These are phyloP conservation scores for Candoia aspera DNA, from an alignment of 2,113 vertebrate species.

Conservation along the genomic window DNA sequence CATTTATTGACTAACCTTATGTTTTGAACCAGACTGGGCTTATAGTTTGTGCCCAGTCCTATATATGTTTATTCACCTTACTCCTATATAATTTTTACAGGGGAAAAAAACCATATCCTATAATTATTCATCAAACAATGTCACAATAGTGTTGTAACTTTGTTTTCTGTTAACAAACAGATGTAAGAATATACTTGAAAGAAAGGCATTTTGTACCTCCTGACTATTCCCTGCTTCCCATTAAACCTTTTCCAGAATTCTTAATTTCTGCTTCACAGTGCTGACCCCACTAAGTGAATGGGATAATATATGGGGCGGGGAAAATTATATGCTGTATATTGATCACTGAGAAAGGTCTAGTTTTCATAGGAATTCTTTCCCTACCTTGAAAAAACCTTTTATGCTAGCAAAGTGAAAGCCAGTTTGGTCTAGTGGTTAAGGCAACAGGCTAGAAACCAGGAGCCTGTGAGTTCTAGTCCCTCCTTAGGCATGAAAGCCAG, in stretches of 20 bases:
- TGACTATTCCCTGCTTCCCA: no score
- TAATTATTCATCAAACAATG: not conserved
- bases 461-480: no score
- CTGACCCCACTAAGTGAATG: not conserved
- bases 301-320: not conserved
- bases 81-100: no score
- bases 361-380: not conserved
- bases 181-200: not conserved
- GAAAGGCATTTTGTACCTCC: no score
- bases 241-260: no score
- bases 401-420: not conserved
- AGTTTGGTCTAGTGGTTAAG: no score
- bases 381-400: fast-evolving
- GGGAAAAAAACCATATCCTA: not conserved
- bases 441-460: no score
- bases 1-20: no score
- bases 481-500: no score
- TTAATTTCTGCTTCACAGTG: not conserved
- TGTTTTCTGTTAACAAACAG: not conserved
- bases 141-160: not conserved
- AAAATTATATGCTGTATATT: not conserved
- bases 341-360: slow-evolving; percentile 10
- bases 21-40: no score
- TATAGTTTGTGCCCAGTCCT: no score
- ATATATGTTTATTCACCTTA: no score